Conservation (phyloP, 2,113 vertebrate species). For the Rhinichthys klamathensis region DNA sequence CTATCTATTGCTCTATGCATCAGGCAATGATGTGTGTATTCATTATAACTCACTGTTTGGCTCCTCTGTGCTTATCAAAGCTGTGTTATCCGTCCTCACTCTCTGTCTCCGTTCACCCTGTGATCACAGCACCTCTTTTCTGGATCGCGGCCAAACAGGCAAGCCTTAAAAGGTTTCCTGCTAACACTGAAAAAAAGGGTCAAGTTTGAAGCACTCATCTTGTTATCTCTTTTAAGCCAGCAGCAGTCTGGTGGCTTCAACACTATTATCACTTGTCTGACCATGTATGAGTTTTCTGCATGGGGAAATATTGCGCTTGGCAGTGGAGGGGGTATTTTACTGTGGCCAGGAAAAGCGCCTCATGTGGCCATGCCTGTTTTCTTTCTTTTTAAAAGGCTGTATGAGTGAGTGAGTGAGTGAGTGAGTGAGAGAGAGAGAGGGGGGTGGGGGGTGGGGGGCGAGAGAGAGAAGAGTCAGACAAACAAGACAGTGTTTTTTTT, state of each 20-base stretch:
- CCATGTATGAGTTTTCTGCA: constrained; percentile 28
- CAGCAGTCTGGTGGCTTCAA: constrained; percentile 48
- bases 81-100: constrained; percentile 25
- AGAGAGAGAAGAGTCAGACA: not conserved
- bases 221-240: constrained; percentile 56
- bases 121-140: constrained; percentile 42
- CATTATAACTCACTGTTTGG: constrained; percentile 2
- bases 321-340: constrained; percentile 36
- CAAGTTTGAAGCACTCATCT: not conserved
- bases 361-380: constrained; percentile 37
- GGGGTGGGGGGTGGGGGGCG: no score
- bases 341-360: constrained; percentile 38
- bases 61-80: not conserved
- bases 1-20: constrained; percentile 6
- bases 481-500: not conserved
- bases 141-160: not conserved
- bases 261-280: constrained; percentile 46
- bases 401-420: not conserved
- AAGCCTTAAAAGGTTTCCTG: constrained; percentile 10
- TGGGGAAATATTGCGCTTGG: constrained; percentile 60
- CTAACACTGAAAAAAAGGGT: constrained; percentile 1
- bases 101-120: not conserved
- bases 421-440: not conserved
- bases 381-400: constrained; percentile 36
- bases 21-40: not conserved